These are phyloP conservation scores for Yponomeuta evonymella DNA, from an alignment of 2,888 invertebrate genomes.

Conservation along the genomic window DNA sequence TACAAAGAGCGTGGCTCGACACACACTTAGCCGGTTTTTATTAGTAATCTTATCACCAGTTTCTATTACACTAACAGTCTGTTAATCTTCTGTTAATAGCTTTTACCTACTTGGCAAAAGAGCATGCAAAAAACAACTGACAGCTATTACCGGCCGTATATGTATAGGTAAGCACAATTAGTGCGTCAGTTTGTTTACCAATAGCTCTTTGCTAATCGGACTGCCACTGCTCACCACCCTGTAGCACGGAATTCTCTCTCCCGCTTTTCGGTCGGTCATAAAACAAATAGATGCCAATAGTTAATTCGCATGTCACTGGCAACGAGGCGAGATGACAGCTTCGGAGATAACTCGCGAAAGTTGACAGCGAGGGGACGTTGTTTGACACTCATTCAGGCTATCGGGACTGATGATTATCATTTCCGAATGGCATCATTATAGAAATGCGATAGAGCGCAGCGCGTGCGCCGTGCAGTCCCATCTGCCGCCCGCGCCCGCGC, in stretches of 20 bases:
- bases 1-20: too few species aligned
- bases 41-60: too few species aligned
- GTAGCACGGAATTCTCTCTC: background rate
- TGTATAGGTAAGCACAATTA: background rate
- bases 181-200: background rate
- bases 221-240: background rate
- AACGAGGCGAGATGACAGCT: background rate
- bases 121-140: too few species aligned
- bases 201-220: background rate
- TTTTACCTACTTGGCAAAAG: too few species aligned
- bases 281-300: background rate
- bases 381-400: slow-evolving; percentile 10
- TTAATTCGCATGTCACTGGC: background rate
- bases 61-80: too few species aligned
- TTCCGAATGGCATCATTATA: slow-evolving; percentile 16
- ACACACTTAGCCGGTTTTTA: too few species aligned
- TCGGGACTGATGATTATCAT: slow-evolving; percentile 10
- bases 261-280: background rate
- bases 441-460: slow-evolving; percentile 11
- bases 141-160: too few species aligned
- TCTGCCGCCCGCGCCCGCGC: slow-evolving; percentile 7
- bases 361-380: background rate
- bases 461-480: slow-evolving; percentile 14
- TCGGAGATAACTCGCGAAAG: slow-evolving; percentile 6
- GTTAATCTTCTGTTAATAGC: too few species aligned